Percentiles rank a stretch among this genome's conserved stretches.
These are phyloP conservation scores for Drosophila rubida DNA, from an alignment of 2,888 invertebrate species.

Conservation along the genomic window DNA sequence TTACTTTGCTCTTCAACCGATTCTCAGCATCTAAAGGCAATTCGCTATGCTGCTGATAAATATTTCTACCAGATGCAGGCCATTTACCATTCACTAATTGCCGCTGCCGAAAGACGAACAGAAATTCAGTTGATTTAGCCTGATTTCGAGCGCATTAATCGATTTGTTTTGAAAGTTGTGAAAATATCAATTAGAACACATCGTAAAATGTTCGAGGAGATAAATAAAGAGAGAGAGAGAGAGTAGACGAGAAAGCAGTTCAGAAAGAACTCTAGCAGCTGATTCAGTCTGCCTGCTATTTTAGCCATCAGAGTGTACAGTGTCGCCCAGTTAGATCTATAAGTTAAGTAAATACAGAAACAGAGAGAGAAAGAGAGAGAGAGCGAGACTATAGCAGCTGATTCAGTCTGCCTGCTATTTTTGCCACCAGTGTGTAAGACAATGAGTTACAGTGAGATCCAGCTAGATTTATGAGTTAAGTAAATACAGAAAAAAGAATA, in stretches of 20 bases:
- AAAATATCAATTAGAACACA: constrained; percentile 2
- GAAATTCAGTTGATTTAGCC: constrained; percentile 13
- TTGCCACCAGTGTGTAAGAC: too few species aligned
- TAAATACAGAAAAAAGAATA: not conserved
- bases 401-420: too few species aligned
- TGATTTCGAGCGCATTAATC: constrained; percentile 7
- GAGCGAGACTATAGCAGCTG: too few species aligned
- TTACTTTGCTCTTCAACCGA: constrained; percentile 49
- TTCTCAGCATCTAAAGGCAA: constrained; percentile 7
- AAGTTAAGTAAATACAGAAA: too few species aligned
- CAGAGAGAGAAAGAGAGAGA: too few species aligned
- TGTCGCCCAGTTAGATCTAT: too few species aligned
- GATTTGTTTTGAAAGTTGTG: not conserved
- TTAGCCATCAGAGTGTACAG: too few species aligned
- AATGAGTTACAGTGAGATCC: too few species aligned
- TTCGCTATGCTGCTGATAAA: not conserved
- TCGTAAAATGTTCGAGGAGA: not conserved
- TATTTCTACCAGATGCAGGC: not conserved
- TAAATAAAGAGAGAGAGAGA: not conserved
- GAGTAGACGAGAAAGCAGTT: not conserved
- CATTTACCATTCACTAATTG: constrained; percentile 5
- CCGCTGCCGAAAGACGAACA: not conserved
- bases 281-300: too few species aligned
- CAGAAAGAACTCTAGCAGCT: too few species aligned
- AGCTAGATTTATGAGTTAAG: too few species aligned